These are phyloP conservation scores for Cybosia mesomella DNA, from an alignment of 2,888 invertebrate species.

Conservation along the genomic window DNA sequence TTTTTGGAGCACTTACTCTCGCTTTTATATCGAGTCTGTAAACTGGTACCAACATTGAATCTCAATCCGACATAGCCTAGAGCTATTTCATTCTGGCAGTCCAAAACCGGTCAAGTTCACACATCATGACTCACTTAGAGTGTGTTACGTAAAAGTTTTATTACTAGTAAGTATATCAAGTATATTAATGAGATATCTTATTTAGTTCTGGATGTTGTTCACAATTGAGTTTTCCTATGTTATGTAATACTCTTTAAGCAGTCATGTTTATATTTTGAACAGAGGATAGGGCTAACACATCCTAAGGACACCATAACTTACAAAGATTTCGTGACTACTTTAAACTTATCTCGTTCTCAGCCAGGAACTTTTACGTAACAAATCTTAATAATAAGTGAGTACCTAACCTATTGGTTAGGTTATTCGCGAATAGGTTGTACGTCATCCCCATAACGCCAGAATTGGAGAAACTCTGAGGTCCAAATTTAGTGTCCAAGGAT, in stretches of 20 bases:
- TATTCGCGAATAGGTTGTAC: too few species aligned
- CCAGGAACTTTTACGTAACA: too few species aligned
- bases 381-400: too few species aligned
- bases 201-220: not conserved
- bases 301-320: not conserved
- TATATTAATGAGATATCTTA: slow-evolving; percentile 1
- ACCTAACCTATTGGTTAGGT: too few species aligned
- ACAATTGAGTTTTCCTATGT: not conserved
- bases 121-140: slow-evolving; percentile 29
- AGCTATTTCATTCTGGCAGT: slow-evolving; percentile 42
- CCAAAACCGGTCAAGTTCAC: slow-evolving; percentile 31
- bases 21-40: slow-evolving; percentile 75
- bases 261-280: not conserved
- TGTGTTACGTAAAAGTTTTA: slow-evolving; percentile 21
- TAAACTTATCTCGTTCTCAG: too few species aligned
- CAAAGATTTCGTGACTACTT: too few species aligned
- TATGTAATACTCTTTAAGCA: not conserved
- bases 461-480: too few species aligned
- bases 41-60: slow-evolving; percentile 72
- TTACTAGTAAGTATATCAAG: not conserved
- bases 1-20: slow-evolving; percentile 70
- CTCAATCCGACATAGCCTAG: slow-evolving; percentile 45
- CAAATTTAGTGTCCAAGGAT: too few species aligned
- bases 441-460: too few species aligned
- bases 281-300: not conserved